Percentiles rank a stretch among this genome's conserved stretches.
Evolutionary conservation across 2,888 invertebrate genomes (phyloP).

Genomic region (Spodoptera exigua): DNA sequence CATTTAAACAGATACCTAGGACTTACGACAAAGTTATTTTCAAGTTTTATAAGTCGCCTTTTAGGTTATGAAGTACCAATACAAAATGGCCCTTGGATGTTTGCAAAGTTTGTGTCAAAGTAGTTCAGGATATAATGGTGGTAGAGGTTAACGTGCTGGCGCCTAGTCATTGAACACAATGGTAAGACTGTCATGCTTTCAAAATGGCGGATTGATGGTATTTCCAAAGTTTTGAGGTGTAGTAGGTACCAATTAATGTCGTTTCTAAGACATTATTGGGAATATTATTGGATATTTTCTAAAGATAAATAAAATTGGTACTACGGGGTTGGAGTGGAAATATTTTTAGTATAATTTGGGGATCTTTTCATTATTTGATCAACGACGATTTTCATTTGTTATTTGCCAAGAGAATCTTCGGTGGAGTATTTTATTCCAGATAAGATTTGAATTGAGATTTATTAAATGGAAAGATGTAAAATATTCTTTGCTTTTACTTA

Average conservation of each 20-base stretch:
- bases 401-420: not conserved
- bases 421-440: not conserved
- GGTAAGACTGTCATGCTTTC: slow-evolving; percentile 8
- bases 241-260: slow-evolving; percentile 7
- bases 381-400: not conserved
- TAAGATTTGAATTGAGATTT: too few relatives aligned
- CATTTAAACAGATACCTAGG: slow-evolving; percentile 10
- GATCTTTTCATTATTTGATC: not conserved
- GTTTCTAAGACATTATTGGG: slow-evolving; percentile 1
- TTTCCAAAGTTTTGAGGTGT: slow-evolving; percentile 30
- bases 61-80: too few relatives aligned
- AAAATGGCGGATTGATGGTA: slow-evolving; percentile 30
- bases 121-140: too few relatives aligned
- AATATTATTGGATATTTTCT: too few relatives aligned
- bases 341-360: not conserved
- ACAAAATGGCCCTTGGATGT: too few relatives aligned
- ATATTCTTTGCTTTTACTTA: too few relatives aligned
- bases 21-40: not conserved
- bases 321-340: not conserved
- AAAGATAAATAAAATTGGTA: not conserved
- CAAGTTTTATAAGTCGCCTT: slow-evolving; percentile 18
- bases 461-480: too few relatives aligned
- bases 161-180: slow-evolving; percentile 2
- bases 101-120: too few relatives aligned
- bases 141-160: too few relatives aligned